These are phyloP conservation scores for Choreutis nemorana DNA, from an alignment of 2,888 invertebrate genomes.

Conservation along the genomic window DNA sequence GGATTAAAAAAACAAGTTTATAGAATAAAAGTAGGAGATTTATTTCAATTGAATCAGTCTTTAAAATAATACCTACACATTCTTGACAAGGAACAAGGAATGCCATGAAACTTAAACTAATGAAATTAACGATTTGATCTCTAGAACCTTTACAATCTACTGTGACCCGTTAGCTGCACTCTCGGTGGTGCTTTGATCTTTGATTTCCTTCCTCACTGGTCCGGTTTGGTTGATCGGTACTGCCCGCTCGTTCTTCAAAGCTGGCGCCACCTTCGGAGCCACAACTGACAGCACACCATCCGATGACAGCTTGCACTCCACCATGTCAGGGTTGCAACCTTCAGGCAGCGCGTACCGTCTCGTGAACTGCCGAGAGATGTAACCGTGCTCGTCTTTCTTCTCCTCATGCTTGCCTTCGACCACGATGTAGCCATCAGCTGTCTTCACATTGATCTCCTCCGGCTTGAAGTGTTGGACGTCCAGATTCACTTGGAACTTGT, in stretches of 20 bases:
- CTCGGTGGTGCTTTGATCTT: constrained; percentile 36
- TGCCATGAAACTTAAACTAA: no score
- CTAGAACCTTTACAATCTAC: no score
- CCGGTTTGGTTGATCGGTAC: constrained; percentile 68
- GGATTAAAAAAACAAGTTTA: no score
- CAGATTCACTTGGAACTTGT: constrained; percentile 69
- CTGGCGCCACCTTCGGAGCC: constrained; percentile 54
- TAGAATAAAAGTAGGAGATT: no score
- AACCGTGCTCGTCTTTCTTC: constrained; percentile 75
- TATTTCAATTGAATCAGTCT: no score
- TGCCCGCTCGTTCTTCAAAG: constrained; percentile 42
- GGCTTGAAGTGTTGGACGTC: constrained; percentile 80
- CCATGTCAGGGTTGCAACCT: constrained; percentile 71
- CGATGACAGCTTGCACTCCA: constrained; percentile 74
- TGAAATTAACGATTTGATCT: no score
- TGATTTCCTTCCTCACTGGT: constrained; percentile 51
- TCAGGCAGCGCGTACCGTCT: constrained; percentile 76
- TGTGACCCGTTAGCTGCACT: constrained; percentile 6
- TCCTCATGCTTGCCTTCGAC: constrained; percentile 81
- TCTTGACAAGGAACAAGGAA: no score
- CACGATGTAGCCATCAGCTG: constrained; percentile 70
- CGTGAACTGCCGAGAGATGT: constrained; percentile 74
- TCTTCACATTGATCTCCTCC: constrained; percentile 76
- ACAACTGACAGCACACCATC: constrained; percentile 77
- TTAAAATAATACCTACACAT: no score